Percentiles rank a stretch among this genome's conserved stretches.
phyloP scores from a whole-genome alignment of 30 jellyfish, hydroid and myxozoan genomes.

The Sanderia malayensis region DNA sequence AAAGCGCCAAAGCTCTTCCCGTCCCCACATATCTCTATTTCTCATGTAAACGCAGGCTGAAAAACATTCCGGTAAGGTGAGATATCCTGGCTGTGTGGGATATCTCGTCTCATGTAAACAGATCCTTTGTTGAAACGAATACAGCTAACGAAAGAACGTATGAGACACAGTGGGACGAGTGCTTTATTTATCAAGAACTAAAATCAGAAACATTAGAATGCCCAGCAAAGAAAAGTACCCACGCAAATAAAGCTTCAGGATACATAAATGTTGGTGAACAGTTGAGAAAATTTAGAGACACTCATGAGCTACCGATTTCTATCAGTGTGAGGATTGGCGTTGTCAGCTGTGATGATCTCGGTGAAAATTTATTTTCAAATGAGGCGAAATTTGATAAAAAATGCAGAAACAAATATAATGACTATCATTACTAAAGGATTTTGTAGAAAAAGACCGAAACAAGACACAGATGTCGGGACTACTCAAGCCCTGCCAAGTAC shows the following conservation, averaged over 20 bases:
- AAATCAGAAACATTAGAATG: not conserved
- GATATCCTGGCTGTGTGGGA: too few species aligned
- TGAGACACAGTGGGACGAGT: too few species aligned
- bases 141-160: too few species aligned
- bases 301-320: not conserved
- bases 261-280: not conserved
- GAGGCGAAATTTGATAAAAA: constrained; percentile 14
- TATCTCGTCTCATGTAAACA: too few species aligned
- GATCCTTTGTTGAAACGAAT: too few species aligned
- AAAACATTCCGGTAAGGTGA: too few species aligned
- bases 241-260: not conserved
- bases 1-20: too few species aligned
- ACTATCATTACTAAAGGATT: constrained; percentile 20
- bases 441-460: constrained; percentile 8
- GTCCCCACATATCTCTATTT: too few species aligned
- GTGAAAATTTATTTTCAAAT: not conserved
- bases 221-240: constrained; percentile 6
- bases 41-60: too few species aligned
- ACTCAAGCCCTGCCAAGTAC: constrained; percentile 30
- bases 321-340: not conserved
- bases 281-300: not conserved
- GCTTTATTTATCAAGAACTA: constrained; percentile 4
- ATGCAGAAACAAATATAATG: constrained; percentile 17
- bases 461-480: not conserved
- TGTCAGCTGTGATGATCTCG: not conserved